Conservation (phyloP, 2,797 vertebrate genomes). For the Limosa lapponica region DNA sequence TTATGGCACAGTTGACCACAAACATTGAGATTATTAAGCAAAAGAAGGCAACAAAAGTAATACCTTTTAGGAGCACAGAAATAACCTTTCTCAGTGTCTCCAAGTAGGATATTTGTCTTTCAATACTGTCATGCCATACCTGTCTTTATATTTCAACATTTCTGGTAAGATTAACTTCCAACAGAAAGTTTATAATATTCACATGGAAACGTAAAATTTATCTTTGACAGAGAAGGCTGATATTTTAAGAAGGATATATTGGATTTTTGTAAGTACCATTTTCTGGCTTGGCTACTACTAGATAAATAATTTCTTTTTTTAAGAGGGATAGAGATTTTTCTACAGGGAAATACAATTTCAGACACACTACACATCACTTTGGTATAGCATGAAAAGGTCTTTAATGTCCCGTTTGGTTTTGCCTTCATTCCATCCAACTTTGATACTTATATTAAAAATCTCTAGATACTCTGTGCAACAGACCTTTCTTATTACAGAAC, state of each 20-base stretch:
- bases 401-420: neutral
- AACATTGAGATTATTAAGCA: neutral
- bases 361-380: neutral
- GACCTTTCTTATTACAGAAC: neutral
- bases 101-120: neutral
- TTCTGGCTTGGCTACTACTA: neutral
- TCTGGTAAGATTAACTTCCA: neutral
- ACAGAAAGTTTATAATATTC: neutral
- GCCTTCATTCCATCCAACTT: neutral
- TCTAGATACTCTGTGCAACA: neutral
- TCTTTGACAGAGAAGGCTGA: neutral
- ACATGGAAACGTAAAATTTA: neutral
- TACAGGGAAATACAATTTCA: neutral
- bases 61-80: neutral
- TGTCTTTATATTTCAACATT: neutral
- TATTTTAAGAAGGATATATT: neutral
- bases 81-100: neutral
- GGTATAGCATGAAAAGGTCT: neutral
- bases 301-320: neutral
- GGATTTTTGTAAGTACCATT: neutral
- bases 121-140: neutral
- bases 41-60: neutral
- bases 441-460: neutral
- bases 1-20: neutral
- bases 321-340: neutral